Base-by-base conservation (phyloP, 2,888 invertebrate species). In the Lathronympha strigana region DNA sequence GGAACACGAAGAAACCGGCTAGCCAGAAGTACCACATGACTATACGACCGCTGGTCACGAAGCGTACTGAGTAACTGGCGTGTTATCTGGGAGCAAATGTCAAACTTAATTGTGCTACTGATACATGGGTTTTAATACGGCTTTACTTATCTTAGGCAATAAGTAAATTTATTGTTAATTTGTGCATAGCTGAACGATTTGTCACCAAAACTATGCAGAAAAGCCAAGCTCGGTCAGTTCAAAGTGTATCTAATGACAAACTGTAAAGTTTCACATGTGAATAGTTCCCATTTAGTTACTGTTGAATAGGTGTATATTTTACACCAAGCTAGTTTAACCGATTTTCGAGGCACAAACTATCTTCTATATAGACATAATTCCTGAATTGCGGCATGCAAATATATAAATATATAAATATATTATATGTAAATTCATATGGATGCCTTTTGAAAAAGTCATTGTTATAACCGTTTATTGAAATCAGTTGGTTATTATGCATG, bases 11-110 rank as follows among this genome's bases (percentile, higher is more conserved):
- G n/a, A 78, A 77, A 1, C 83, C 63, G 2, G 78, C 47, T 3
- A 83, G 54, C 83, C 84, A 88, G 49, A 84, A 53, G 25, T 83
- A 68, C 86, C 84, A 87, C 82, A 84, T 81, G 68, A n/a, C n/a
- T 69, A 80, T 61, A n/a, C 43, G 38, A 28, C 23, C 49, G 11
- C 33, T n/a, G 13, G n/a, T 9, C 23, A n/a, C 43, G 33, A 9
- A 5, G 45, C n/a, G 2, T 23, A 28, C 38, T 28, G 36, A 15
- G 45, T 45, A 36, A 64, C 64, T 64, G 64, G 21, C 15, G 43
- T 25, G 36, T n/a, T 64, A 60, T 60, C 64, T 53, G 13, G 51
- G 23, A 36, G 58, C 53, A 66, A 66, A 62, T 51, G 67, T 57
- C 51, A 58, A 13, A 23, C 57, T 63, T 67, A 63, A 67, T 63